A percentile compares a stretch with the other conserved stretches of the same genome.
Conservation (phyloP, 1,140 invertebrate species). For the Drosophila melanica region DNA sequence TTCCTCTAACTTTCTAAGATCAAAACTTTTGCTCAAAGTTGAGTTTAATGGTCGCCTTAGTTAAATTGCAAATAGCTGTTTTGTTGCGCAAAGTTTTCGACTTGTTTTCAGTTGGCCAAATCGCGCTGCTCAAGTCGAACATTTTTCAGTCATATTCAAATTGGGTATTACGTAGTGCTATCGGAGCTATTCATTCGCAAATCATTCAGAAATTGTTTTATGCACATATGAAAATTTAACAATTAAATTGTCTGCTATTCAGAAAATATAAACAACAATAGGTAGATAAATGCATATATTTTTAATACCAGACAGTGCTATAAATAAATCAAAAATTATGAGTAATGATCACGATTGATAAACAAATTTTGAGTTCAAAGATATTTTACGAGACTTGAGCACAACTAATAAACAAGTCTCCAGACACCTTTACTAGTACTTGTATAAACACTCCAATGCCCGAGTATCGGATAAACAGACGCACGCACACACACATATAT, state of each 20-base stretch:
- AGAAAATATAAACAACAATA: neutral
- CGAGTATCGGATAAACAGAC: constrained; percentile 27
- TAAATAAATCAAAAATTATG: constrained; percentile 2
- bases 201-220: too few relatives aligned
- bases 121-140: too few relatives aligned
- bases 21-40: constrained; percentile 29
- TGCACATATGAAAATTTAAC: too few relatives aligned
- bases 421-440: constrained; percentile 12
- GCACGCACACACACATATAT: neutral
- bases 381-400: constrained; percentile 15
- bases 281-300: neutral
- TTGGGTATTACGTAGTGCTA: too few relatives aligned
- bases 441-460: constrained; percentile 12
- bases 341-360: constrained; percentile 15
- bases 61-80: constrained; percentile 11
- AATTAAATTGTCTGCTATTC: too few relatives aligned
- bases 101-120: neutral
- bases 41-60: constrained; percentile 29
- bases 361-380: constrained; percentile 36
- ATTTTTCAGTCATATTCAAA: too few relatives aligned
- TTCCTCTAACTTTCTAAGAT: neutral
- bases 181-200: neutral
- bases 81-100: neutral
- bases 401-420: constrained; percentile 44
- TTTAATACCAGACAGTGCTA: neutral